Conservation (phyloP, 2,888 invertebrate genomes). For the Coremacera marginata region DNA sequence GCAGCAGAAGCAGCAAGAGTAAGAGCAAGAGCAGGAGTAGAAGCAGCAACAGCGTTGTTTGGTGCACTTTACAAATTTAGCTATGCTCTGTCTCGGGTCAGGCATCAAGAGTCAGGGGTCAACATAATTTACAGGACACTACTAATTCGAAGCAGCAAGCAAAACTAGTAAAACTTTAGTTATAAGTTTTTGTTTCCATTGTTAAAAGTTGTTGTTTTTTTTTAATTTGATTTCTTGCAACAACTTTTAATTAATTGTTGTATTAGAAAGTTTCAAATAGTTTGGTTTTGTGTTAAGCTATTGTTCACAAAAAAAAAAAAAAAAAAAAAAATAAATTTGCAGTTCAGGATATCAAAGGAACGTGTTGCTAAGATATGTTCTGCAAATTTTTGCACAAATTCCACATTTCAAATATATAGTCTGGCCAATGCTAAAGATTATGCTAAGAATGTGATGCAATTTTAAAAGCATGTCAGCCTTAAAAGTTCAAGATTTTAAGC, state of each 20-base stretch:
- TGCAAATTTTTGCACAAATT: background rate
- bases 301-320: background rate
- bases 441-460: too few species aligned
- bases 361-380: background rate
- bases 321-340: background rate
- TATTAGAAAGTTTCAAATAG: slow-evolving; percentile 21
- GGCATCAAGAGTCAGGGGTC: background rate
- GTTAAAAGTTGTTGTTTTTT: background rate
- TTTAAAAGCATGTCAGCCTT: too few species aligned
- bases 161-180: too few species aligned
- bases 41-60: background rate
- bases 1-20: background rate
- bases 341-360: background rate
- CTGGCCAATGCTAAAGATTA: too few species aligned
- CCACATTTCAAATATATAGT: too few species aligned
- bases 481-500: too few species aligned
- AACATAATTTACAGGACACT: background rate
- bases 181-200: too few species aligned
- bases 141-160: background rate
- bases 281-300: slow-evolving; percentile 4
- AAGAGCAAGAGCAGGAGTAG: slow-evolving; percentile 40
- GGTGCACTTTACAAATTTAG: too few species aligned
- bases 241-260: slow-evolving; percentile 33
- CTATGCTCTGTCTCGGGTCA: too few species aligned
- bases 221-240: background rate